Evolutionary conservation across 2,113 vertebrate species (phyloP), one percentile per base, ranked within the genome.

Genomic region (Anas platyrhynchos): DNA sequence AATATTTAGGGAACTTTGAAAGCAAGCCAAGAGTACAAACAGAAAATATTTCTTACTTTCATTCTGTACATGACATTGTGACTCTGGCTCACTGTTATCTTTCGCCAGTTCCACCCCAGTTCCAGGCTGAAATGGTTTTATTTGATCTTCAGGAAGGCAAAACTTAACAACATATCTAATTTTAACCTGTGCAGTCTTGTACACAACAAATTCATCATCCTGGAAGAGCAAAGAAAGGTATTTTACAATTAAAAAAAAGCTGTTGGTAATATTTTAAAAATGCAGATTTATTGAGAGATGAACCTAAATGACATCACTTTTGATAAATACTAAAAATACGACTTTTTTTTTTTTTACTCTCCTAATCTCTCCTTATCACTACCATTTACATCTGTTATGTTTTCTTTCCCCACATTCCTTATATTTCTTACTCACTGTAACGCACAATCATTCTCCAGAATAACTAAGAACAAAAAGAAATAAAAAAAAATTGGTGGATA

Each of bases 121-220:
- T 56, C 91, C 15, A 61, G 98, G 97, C 41, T 97, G 91, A 95
- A 99, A 98, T 16, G 88, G 74, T 85, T 98, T 98, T 82, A 98
- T 76, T 56, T 91, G 31, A 69, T 99, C 98, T 43, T 96, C 98
- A 86, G 93, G 61, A 16, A 98, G 7, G 52, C 75, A 97, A 97
- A 98, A 99, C 91, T 97, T 98, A 80, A 99, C 96, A 91, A 99
- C 96, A 11, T 99, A 99, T 83, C 97, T 99, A 62, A 99, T 98
- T 96, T 98, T 98, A 93, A 99, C 96, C 95, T 99, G 98, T 65
- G 97, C 98, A 6, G 97, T 97, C 87, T 98, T 98, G 97, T 99
- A 99, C 27, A 99, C 98, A 80, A 99, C 98, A 88, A 98, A 99
- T 97, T 99, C 98, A 63, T 99, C 98, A 95, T 98, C 98, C 98